A percentile compares a stretch with the other conserved stretches of the same genome.
phyloP scores from a whole-genome alignment of 2,113 vertebrate species.

The Corythornis madagascariensis region DNA sequence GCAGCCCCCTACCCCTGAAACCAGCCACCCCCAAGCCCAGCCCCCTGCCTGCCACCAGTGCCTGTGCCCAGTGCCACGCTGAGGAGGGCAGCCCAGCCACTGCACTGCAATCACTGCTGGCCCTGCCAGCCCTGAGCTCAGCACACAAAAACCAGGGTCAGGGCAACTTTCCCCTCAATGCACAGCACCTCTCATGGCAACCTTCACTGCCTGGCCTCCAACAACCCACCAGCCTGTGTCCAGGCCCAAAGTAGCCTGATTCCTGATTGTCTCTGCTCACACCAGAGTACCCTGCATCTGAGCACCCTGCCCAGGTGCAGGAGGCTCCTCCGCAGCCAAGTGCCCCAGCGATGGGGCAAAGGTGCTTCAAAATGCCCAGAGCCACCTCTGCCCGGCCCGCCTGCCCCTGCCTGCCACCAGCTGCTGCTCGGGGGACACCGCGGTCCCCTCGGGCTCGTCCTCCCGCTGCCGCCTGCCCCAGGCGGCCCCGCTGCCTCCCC shows the following conservation, averaged over 20 bases:
- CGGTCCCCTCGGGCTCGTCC: fast-evolving
- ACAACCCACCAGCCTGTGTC: not conserved
- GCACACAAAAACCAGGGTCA: fast-evolving
- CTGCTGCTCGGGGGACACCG: not conserved
- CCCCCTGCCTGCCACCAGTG: not conserved
- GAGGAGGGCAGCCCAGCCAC: not conserved
- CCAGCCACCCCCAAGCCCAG: not conserved
- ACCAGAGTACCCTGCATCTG: not conserved
- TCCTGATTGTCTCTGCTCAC: not conserved
- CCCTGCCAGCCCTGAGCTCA: not conserved
- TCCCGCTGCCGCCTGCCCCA: not conserved
- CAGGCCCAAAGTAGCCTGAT: fast-evolving
- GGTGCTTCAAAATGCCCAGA: not conserved
- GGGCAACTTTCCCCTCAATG: not conserved
- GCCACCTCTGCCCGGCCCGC: fast-evolving
- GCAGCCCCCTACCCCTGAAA: not conserved
- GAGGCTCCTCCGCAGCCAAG: not conserved
- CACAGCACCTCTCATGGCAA: fast-evolving
- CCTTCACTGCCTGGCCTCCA: fast-evolving
- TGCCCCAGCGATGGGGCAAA: not conserved
- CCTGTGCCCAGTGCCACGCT: not conserved
- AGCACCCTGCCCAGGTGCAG: not conserved
- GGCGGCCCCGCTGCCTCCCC: not conserved
- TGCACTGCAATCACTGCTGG: fast-evolving
- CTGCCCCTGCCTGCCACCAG: not conserved